Base-by-base conservation (phyloP, 2,113 vertebrate species). In the Zosterops pallidus region DNA sequence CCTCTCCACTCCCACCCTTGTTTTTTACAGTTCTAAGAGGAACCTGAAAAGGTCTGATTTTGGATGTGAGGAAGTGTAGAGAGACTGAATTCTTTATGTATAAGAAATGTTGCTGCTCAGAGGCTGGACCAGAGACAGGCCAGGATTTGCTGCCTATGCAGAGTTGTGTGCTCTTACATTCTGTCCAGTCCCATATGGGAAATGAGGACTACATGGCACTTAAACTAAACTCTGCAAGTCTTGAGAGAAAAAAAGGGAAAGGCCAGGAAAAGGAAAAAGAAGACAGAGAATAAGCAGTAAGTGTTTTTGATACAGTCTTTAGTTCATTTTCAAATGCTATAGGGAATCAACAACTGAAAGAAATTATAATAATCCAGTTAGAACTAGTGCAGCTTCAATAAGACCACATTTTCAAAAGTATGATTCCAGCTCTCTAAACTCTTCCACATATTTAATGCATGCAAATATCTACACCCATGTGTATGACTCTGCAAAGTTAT, bases 331-430 rank as follows among this genome's bases (percentile, higher is more conserved):
- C 55, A 77, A 83, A 74, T 16, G 24, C 64, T 86, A 47, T 59
- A 74, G 82, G 67, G 89, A 88, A 85, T 74, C 39, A 86, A 67
- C 79, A 87, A 74, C 57, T 72, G 56, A 74, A 92, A 93, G 47
- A 79, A 72, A 85, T 87, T 35, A 88, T 10, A 94, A 65, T 63
- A 91, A 88, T 80, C 74, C 59, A 85, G 84, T 52, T 86, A 91
- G 59, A 95, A 86, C 82, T 37, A 80, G 71, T 26, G 70, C 68
- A 84, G 35, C 92, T 90, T 86, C 92, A 94, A 29, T 65, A 44
- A 55, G 44, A 88, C 78, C 92, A 56, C 85, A 90, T 67, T 93
- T 94, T 83, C 11, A 37, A 70, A 95, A 92, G 83, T 63, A 62
- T 37, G 71, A 92, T 83, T 89, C 42, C 87, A 93, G 50, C 60